A percentile compares a stretch with the other conserved stretches of the same genome.
Evolutionary conservation across 1,140 invertebrate genomes (phyloP).

Genomic region (Euschistus heros): DNA sequence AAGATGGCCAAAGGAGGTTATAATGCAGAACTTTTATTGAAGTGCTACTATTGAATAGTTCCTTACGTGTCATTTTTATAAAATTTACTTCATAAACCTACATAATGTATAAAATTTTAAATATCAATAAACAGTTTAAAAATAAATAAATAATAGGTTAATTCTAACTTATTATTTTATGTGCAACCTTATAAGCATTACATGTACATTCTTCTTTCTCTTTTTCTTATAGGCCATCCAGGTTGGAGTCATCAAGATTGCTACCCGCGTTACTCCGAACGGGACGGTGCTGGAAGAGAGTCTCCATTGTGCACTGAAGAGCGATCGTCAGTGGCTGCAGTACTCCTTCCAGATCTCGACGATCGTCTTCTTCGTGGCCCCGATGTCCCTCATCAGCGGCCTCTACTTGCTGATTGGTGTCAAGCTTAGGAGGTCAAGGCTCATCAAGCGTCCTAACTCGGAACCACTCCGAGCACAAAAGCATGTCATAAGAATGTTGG

Average conservation of each 20-base stretch:
- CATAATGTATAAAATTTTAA: too few relatives aligned
- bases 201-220: constrained; percentile 4
- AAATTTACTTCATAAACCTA: too few relatives aligned
- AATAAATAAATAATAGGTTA: too few relatives aligned
- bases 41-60: too few relatives aligned
- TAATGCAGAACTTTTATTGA: too few relatives aligned
- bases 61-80: too few relatives aligned
- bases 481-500: constrained; percentile 54
- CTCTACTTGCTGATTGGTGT: constrained; percentile 75
- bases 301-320: constrained; percentile 38
- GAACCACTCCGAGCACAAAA: constrained; percentile 35
- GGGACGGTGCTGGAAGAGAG: constrained; percentile 25
- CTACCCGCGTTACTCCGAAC: constrained; percentile 31
- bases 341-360: constrained; percentile 76
- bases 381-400: constrained; percentile 75
- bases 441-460: constrained; percentile 35
- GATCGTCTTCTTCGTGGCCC: constrained; percentile 71
- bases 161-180: too few relatives aligned
- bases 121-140: too few relatives aligned
- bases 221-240: constrained; percentile 49
- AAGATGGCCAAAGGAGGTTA: too few relatives aligned
- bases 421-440: constrained; percentile 51
- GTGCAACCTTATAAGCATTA: too few relatives aligned
- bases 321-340: constrained; percentile 40
- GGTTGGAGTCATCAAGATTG: constrained; percentile 51